Base-by-base conservation (phyloP, 2,888 invertebrate genomes). In the Synanthedon myopaeformis region DNA sequence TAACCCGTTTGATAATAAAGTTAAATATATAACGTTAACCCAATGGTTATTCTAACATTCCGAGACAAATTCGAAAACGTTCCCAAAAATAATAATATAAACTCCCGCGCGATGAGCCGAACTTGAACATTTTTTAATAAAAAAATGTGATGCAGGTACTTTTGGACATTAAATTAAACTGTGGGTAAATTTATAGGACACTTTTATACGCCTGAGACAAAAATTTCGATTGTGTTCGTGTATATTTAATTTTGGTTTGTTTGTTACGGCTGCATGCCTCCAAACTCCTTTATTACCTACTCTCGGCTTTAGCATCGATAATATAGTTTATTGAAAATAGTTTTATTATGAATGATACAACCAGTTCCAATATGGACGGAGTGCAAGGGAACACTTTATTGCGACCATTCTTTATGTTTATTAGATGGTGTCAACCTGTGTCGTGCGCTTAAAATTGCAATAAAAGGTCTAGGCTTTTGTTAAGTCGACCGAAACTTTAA, bases 221-320 rank as follows among this genome's bases (percentile, higher is more conserved):
- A 86, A 86, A 85, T 86, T 85, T 84, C 82, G 84, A 85, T 86
- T 87, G 86, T 86, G 70, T 74, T 78, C 82, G 79, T 86, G 85
- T 86, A 85, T 87, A 87, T 86, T 86, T 86, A 87, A 87, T 86
- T 83, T 87, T 84, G 78, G 81, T 87, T 84, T 87, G 84, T 86
- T 85, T 86, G 84, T 84, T 84, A 83, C 80, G 35, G 35, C 35
- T 35, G 35, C 70, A 72, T 71, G 73, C 70, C 70, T 79, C 81
- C 80, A 80, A 80, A 80, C 79, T 82, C 77, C 81, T 86, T 84
- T 84, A 85, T 76, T 76, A 69, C 64, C 61, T 23, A 23, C 35
- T 35, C 35, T 35, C 68, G 69, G 77, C 81, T 82, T 84, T 82
- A 82, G 82, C 79, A 77, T 80, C 74, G 76, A 80, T 79, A 35